Conservation (phyloP, 2,888 invertebrate species). For the Cantharis lateralis region DNA sequence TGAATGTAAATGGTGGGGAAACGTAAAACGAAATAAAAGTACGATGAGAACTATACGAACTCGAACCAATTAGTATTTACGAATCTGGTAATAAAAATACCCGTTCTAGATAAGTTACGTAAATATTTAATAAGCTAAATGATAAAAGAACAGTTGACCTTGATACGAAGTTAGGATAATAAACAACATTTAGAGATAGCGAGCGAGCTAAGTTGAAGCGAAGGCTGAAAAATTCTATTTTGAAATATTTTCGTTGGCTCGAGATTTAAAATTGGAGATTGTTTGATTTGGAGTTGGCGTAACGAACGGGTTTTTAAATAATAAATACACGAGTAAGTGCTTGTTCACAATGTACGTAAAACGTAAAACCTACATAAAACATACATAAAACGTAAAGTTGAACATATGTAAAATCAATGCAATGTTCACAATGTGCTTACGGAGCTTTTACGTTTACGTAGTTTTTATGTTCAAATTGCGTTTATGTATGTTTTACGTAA, state of each 20-base stretch:
- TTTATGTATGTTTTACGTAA: too few species aligned
- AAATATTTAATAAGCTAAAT: neutral
- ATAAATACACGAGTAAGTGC: too few species aligned
- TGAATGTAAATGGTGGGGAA: neutral
- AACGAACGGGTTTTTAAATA: neutral
- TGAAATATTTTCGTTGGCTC: neutral
- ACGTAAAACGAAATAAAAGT: neutral
- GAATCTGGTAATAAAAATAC: neutral
- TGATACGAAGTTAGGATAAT: neutral
- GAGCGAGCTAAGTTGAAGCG: neutral
- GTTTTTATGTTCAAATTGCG: too few species aligned
- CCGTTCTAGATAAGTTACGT: neutral
- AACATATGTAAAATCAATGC: too few species aligned
- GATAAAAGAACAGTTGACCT: neutral
- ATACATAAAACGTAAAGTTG: too few species aligned
- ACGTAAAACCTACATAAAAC: too few species aligned
- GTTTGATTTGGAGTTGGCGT: neutral
- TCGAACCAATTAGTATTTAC: neutral
- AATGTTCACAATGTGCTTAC: too few species aligned
- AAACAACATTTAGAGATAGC: neutral
- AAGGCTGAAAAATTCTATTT: neutral
- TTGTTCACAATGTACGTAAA: too few species aligned
- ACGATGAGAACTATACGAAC: neutral
- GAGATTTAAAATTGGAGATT: neutral
- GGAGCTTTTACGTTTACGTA: too few species aligned